Conservation (phyloP, 2,888 invertebrate genomes). For the Hyppa rectilinea region DNA sequence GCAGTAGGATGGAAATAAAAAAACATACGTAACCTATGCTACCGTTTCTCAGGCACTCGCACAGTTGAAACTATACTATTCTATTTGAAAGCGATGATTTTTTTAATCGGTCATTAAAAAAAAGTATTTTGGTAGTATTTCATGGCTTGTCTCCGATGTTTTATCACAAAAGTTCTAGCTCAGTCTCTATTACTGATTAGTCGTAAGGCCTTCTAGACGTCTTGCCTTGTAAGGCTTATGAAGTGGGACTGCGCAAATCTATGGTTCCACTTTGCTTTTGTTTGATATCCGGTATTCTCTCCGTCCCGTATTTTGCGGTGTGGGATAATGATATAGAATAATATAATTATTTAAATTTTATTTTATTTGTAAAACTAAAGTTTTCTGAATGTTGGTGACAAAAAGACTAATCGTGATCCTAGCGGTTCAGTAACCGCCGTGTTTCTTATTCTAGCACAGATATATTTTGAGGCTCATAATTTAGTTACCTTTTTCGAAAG, state of each 20-base stretch:
- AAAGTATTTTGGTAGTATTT: slow-evolving; percentile 8
- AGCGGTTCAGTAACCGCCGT: background rate
- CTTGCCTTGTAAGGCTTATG: too few species aligned
- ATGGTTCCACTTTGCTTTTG: background rate
- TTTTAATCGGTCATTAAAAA: slow-evolving; percentile 19
- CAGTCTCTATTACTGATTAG: background rate
- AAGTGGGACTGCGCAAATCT: background rate
- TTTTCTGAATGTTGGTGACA: background rate
- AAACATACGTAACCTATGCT: slow-evolving; percentile 34
- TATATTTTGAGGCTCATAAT: background rate
- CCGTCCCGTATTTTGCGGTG: background rate
- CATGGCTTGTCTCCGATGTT: slow-evolving; percentile 13
- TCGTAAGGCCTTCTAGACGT: too few species aligned
- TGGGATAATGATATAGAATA: background rate
- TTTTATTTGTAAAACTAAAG: background rate
- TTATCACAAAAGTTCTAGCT: slow-evolving; percentile 36
- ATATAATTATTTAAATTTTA: too few species aligned
- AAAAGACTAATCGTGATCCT: background rate
- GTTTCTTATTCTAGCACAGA: background rate
- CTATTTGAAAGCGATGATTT: slow-evolving; percentile 18
- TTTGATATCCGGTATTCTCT: background rate
- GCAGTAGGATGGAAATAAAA: slow-evolving; percentile 14
- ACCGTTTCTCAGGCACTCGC: slow-evolving; percentile 1
- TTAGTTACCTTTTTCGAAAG: background rate
- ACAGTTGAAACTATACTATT: slow-evolving; percentile 3